Evolutionary conservation across 2,113 vertebrate genomes (phyloP).

Genomic region (Podarcis cretensis): DNA sequence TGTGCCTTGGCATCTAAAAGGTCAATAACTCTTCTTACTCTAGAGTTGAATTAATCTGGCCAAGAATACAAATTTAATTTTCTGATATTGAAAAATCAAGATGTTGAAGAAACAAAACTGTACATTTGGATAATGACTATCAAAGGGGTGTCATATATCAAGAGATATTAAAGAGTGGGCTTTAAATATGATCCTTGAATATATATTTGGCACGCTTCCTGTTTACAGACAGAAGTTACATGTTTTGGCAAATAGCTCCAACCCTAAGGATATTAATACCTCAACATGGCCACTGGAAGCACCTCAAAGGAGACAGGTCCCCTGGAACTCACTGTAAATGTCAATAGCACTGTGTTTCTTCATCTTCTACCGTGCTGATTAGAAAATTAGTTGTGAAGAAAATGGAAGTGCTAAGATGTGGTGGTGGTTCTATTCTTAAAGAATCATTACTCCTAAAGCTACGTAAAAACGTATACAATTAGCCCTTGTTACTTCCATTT

Average conservation of each 20-base stretch:
- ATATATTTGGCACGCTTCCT: conserved; percentile 47
- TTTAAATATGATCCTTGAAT: conserved; percentile 38
- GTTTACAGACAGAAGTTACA: conserved; percentile 27
- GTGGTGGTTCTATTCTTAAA: background rate
- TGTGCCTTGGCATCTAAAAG: background rate
- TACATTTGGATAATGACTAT: conserved; percentile 52
- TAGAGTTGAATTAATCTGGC: conserved; percentile 1
- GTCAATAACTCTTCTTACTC: background rate
- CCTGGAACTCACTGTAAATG: background rate
- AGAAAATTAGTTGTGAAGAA: conserved; percentile 11
- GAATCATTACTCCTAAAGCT: background rate
- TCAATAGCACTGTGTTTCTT: conserved; percentile 20
- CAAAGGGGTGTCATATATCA: conserved; percentile 48
- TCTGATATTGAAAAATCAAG: conserved; percentile 42
- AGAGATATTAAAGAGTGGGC: conserved; percentile 39
- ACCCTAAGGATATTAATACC: conserved; percentile 26
- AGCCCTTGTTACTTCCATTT: background rate
- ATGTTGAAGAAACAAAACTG: conserved; percentile 38
- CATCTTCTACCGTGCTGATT: background rate
- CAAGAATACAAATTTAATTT: conserved; percentile 46
- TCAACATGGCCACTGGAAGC: conserved; percentile 34
- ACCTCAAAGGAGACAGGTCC: conserved; percentile 45
- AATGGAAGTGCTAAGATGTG: background rate
- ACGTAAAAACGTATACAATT: background rate
- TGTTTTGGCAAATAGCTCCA: conserved; percentile 43